phyloP scores from a whole-genome alignment of 2,797 vertebrate genomes.

The Melanotaenia pygmaea region DNA sequence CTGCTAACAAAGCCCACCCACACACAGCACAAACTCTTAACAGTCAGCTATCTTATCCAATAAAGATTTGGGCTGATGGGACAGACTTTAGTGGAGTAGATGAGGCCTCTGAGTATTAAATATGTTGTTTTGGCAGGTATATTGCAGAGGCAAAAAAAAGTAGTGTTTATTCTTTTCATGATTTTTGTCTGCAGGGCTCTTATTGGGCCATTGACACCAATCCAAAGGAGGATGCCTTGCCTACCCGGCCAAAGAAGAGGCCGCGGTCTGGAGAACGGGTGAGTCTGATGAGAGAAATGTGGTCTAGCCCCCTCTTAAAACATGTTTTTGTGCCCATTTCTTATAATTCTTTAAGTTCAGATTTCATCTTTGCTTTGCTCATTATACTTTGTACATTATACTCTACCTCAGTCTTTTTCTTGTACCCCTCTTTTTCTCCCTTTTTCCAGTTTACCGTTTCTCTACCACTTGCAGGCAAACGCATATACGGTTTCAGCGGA shows the following conservation, averaged over 20 bases:
- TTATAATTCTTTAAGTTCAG: not conserved
- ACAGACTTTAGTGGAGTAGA: conserved; percentile 31
- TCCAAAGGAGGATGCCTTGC: conserved; percentile 92
- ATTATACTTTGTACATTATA: conserved; percentile 10
- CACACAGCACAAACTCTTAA: conserved; percentile 46
- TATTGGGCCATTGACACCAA: conserved; percentile 96
- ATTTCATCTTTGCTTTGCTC: conserved; percentile 11
- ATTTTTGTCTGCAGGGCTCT: conserved; percentile 84
- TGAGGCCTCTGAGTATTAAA: conserved; percentile 22
- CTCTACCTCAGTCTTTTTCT: conserved; percentile 35
- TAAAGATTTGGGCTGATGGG: conserved; percentile 35
- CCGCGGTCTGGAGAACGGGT: conserved; percentile 94
- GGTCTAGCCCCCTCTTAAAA: not conserved
- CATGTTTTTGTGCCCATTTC: not conserved
- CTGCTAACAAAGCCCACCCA: conserved; percentile 66
- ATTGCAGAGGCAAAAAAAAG: conserved; percentile 27
- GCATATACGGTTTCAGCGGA: conserved; percentile 48
- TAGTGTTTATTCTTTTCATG: conserved; percentile 1
- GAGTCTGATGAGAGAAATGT: conserved; percentile 54
- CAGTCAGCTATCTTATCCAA: conserved; percentile 50
- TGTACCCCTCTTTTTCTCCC: conserved; percentile 40
- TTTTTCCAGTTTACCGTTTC: conserved; percentile 29
- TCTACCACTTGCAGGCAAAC: conserved; percentile 31
- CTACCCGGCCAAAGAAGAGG: conserved; percentile 94
- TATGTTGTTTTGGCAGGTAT: conserved; percentile 6